Conservation (phyloP, 2,113 vertebrate genomes). For the Circaetus gallicus region DNA sequence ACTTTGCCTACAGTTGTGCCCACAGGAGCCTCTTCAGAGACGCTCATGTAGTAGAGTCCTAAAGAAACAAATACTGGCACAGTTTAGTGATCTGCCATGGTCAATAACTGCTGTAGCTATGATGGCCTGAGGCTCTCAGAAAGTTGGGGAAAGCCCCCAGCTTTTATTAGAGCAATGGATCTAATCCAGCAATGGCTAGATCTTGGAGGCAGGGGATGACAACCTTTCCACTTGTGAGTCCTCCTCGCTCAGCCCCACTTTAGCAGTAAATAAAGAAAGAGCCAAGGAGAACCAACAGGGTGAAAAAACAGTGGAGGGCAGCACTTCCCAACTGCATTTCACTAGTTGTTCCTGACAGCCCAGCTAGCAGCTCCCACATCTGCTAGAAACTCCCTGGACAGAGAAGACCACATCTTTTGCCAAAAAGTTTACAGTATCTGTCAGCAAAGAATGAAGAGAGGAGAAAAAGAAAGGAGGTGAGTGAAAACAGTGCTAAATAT, state of each 20-base stretch:
- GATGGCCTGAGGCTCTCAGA: background rate
- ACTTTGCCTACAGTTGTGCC: slow-evolving; percentile 84
- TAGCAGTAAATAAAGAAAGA: background rate
- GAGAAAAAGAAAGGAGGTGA: background rate
- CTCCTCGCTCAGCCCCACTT: background rate
- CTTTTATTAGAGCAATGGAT: background rate
- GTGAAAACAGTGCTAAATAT: background rate
- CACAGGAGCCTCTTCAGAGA: slow-evolving; percentile 79
- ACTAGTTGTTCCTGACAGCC: background rate
- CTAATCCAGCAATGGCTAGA: background rate
- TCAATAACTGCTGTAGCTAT: background rate
- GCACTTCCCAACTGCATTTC: background rate
- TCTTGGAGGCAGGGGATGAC: no score
- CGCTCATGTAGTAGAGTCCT: slow-evolving; percentile 83
- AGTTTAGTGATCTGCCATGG: background rate
- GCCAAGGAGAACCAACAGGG: background rate
- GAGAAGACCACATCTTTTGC: background rate
- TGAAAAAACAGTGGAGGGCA: background rate
- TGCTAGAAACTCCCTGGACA: background rate
- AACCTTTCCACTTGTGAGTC: rapidly evolving
- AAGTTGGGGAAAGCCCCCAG: background rate
- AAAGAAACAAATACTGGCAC: background rate
- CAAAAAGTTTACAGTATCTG: background rate
- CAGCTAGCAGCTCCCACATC: background rate
- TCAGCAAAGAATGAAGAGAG: background rate